Conservation (phyloP, 2,113 vertebrate genomes). For the Tachuris rubrigastra region DNA sequence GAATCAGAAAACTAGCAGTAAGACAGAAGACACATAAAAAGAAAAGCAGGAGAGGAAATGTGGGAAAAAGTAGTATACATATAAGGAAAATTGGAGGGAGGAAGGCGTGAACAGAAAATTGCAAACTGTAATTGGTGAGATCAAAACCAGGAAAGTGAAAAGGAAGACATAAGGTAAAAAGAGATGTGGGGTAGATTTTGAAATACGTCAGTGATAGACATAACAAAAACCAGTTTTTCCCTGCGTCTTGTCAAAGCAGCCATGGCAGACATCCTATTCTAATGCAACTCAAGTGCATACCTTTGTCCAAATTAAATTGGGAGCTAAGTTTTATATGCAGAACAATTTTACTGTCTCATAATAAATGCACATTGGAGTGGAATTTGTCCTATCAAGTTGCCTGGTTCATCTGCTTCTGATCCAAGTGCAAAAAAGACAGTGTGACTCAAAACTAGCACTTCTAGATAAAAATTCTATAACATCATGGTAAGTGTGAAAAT, state of each 20-base stretch:
- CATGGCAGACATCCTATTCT: not conserved
- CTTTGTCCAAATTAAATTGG: not conserved
- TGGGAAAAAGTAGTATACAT: rapidly evolving
- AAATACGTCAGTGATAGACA: not conserved
- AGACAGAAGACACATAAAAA: not conserved
- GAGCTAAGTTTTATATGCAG: not conserved
- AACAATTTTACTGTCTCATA: not conserved
- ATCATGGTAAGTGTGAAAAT: not conserved
- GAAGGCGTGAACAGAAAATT: not conserved
- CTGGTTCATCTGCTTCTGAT: not conserved
- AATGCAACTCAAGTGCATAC: not conserved
- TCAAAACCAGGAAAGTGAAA: not conserved
- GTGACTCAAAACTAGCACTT: not conserved
- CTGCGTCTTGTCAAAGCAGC: not conserved
- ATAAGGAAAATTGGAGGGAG: not conserved
- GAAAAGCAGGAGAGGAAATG: not conserved
- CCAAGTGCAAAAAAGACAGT: not conserved
- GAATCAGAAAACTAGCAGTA: not conserved
- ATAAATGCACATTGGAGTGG: not conserved
- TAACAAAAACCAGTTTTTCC: not conserved
- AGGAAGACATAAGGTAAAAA: not conserved
- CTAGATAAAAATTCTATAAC: not conserved
- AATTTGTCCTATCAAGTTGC: not conserved
- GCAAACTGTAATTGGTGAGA: not conserved
- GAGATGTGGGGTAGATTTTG: not conserved